phyloP scores from a whole-genome alignment of 2,113 vertebrate species.

The Natator depressus region DNA sequence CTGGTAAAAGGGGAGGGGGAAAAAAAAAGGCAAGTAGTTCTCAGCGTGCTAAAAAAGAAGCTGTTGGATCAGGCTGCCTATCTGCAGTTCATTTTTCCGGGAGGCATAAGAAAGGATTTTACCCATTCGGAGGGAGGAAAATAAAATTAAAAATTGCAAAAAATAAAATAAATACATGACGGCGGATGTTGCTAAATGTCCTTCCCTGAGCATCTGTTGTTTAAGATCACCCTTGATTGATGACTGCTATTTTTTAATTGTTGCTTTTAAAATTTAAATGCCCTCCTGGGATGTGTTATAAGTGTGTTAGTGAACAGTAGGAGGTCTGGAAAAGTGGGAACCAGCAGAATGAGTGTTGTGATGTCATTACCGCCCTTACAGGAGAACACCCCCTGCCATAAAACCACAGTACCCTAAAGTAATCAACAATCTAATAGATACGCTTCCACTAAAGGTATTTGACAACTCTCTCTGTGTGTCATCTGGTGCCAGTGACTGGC shows the following conservation, averaged over 20 bases:
- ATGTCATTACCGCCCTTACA: constrained; percentile 62
- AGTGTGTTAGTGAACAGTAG: constrained; percentile 79
- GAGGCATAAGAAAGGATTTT: background rate
- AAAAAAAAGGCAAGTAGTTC: constrained; percentile 60
- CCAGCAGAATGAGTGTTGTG: constrained; percentile 67
- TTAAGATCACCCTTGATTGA: constrained; percentile 82
- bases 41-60: constrained; percentile 17
- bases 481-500: constrained; percentile 49
- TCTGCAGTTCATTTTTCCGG: background rate
- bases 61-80: background rate
- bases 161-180: constrained; percentile 75
- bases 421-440: constrained; percentile 62
- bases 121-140: background rate
- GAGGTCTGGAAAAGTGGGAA: constrained; percentile 78
- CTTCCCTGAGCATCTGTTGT: constrained; percentile 80
- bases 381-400: constrained; percentile 59
- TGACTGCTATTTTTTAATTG: constrained; percentile 85
- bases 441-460: constrained; percentile 61
- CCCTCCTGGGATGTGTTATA: constrained; percentile 82
- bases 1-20: constrained; percentile 64
- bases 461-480: constrained; percentile 32
- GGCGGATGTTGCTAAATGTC: constrained; percentile 71
- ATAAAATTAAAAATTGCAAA: background rate
- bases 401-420: constrained; percentile 70
- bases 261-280: constrained; percentile 86